Evolutionary conservation across 2,888 invertebrate genomes (phyloP), one percentile per base, ranked within the genome.

Genomic region (Sclerodermus sp.): DNA sequence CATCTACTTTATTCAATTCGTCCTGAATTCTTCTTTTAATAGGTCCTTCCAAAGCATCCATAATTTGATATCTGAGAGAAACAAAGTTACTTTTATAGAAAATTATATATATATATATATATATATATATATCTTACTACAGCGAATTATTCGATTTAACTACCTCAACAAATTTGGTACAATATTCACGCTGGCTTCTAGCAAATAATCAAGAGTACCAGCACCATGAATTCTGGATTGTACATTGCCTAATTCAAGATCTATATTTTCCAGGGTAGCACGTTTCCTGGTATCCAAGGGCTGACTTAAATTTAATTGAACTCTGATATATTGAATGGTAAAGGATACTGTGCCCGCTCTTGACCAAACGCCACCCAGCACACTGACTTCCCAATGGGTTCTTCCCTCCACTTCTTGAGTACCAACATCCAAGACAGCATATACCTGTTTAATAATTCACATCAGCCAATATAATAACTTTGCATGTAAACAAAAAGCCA

Each of bases 211-310:
- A 13, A 90, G 58, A 0, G 91, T 91, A n/a, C 94, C 93, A 0
- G 92, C 88, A 0, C 94, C 94, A 63, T 91, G 85, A 64, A 89
- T 88, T 16, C 91, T 82, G 4, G 91, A 84, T 77, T 92, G 91
- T 60, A 93, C 90, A 70, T 93, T 92, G 2, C 92, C 92, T 57
- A 92, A 75, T 74, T 91, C 90, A 45, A 93, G 80, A 70, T 92
- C 87, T 31, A 93, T 80, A 59, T 88, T 86, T 62, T 87, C 86
- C 37, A 93, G 82, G 55, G 82, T 79, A 0, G 91, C 89, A 15
- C 83, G 84, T 54, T 90, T 83, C 51, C 90, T 83, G 0, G 89
- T 89, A 70, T 93, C 91, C 60, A 92, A 79, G 0, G 90, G 84
- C 76, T 93, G 93, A 48, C 87, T 89, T 1, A 90, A 66, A 48